A percentile compares a stretch with the other conserved stretches of the same genome.
These are phyloP conservation scores for Spinibarbus caldwelli DNA, from an alignment of 2,797 vertebrate species.

Conservation along the genomic window DNA sequence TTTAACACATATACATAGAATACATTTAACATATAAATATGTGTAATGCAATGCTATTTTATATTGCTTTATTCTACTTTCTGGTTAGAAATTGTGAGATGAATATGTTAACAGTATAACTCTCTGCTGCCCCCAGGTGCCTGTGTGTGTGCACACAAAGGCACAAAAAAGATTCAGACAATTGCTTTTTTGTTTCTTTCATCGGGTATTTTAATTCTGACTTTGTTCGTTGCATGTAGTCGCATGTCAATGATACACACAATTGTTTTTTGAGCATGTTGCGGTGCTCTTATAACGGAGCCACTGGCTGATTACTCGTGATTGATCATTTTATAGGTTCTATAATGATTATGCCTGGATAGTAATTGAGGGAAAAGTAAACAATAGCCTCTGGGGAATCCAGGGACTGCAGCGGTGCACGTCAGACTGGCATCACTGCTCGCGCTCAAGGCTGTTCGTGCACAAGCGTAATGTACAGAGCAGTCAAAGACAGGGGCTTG, in stretches of 20 bases:
- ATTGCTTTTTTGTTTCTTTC: background rate
- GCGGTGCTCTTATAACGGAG: background rate
- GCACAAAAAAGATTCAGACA: background rate
- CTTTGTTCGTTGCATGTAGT: background rate
- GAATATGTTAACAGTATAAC: background rate
- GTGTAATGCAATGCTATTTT: background rate
- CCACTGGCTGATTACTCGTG: background rate
- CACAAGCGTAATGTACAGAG: conserved; percentile 20
- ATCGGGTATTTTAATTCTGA: background rate
- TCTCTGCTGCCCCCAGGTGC: conserved; percentile 53
- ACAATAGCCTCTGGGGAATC: conserved; percentile 14
- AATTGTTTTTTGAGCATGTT: background rate
- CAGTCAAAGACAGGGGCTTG: background rate
- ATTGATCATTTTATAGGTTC: conserved; percentile 1
- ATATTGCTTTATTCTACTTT: background rate
- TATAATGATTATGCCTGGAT: background rate
- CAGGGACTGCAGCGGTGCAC: background rate
- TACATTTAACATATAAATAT: background rate
- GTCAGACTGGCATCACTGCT: conserved; percentile 6
- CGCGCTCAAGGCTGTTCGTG: background rate
- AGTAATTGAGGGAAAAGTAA: conserved; percentile 6
- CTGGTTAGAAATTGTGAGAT: background rate
- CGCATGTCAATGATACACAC: background rate
- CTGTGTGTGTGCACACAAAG: background rate
- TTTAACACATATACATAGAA: background rate